Conservation (phyloP, 2,888 invertebrate genomes). For the Mamestra brassicae region DNA sequence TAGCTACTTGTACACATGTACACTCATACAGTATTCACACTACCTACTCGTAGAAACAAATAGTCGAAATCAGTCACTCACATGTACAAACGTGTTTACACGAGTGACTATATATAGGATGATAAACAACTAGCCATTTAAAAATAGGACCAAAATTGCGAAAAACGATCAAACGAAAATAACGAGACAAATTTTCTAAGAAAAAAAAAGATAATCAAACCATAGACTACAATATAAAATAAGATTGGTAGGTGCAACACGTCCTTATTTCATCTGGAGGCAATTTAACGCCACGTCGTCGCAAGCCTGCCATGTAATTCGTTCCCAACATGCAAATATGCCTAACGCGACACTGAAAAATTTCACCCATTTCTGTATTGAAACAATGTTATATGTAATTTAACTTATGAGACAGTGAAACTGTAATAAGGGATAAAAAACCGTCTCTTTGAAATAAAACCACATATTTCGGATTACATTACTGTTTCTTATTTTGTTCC, state of each 20-base stretch:
- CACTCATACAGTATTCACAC: too few species aligned
- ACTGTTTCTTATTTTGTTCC: too few species aligned
- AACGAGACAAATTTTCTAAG: neutral
- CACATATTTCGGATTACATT: too few species aligned
- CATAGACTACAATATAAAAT: slow-evolving; percentile 30
- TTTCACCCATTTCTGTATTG: slow-evolving; percentile 76
- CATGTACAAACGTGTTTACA: too few species aligned
- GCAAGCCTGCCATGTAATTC: slow-evolving; percentile 80
- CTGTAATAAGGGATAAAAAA: neutral
- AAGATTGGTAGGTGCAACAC: slow-evolving; percentile 53
- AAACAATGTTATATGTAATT: slow-evolving; percentile 73
- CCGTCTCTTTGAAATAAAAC: too few species aligned
- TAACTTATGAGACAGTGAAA: slow-evolving; percentile 24
- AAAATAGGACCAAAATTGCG: neutral
- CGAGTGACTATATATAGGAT: too few species aligned
- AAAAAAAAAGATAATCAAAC: slow-evolving; percentile 2
- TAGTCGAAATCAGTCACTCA: too few species aligned
- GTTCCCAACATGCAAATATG: slow-evolving; percentile 75
- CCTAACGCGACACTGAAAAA: slow-evolving; percentile 78
- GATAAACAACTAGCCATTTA: neutral
- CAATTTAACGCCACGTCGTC: slow-evolving; percentile 88
- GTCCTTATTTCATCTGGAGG: slow-evolving; percentile 73
- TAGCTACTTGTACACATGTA: too few species aligned
- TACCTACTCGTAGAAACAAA: too few species aligned
- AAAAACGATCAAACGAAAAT: neutral